Percentiles rank a stretch among this genome's conserved stretches.
These are phyloP conservation scores for Amphipyra berbera DNA, from an alignment of 2,888 invertebrate genomes.

Conservation along the genomic window DNA sequence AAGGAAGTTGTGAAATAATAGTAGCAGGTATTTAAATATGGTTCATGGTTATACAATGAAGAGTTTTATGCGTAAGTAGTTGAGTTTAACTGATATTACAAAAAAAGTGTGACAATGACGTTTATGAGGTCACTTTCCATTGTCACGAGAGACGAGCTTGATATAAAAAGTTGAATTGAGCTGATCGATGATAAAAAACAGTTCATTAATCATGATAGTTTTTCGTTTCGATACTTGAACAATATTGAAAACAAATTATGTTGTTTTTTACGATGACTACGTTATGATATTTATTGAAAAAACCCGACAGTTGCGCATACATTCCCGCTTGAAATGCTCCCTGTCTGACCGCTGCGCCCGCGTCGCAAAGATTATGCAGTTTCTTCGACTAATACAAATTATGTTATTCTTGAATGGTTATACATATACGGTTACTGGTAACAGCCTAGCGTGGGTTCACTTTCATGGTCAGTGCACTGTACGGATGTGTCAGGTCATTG, in stretches of 20 bases:
- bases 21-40: constrained; percentile 63
- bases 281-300: too few species aligned
- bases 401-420: too few species aligned
- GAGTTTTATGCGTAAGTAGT: constrained; percentile 63
- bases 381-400: too few species aligned
- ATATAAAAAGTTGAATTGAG: constrained; percentile 35
- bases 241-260: neutral
- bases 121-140: constrained; percentile 65
- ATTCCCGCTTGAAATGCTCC: too few species aligned
- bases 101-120: constrained; percentile 72
- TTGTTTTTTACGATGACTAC: neutral
- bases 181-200: constrained; percentile 18
- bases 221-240: neutral
- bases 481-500: too few species aligned
- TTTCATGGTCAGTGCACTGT: too few species aligned
- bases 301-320: too few species aligned
- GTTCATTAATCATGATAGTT: constrained; percentile 10
- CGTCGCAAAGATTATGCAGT: too few species aligned
- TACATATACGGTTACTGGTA: too few species aligned
- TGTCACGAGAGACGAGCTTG: constrained; percentile 50
- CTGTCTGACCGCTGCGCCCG: too few species aligned
- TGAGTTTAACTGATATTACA: constrained; percentile 54
- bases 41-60: constrained; percentile 70
- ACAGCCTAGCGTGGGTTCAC: too few species aligned
- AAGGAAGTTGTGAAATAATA: constrained; percentile 34